phyloP scores from a whole-genome alignment of 1,140 invertebrate species.

The Aleiodes sp. region DNA sequence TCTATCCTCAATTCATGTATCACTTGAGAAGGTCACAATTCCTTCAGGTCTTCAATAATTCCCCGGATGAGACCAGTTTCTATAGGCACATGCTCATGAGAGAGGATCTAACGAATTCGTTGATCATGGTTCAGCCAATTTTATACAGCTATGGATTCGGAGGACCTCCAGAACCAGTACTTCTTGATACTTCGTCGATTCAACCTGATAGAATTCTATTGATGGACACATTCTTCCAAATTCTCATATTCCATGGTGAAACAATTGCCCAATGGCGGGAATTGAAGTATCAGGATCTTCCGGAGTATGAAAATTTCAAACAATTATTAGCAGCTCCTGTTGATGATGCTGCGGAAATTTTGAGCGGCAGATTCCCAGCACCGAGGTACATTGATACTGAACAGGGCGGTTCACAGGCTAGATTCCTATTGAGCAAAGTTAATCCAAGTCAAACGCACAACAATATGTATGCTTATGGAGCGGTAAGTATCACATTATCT shows the following conservation, averaged over 20 bases:
- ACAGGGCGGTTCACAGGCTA: conserved; percentile 95
- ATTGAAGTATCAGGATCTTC: conserved; percentile 93
- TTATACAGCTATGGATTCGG: conserved; percentile 98
- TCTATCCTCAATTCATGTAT: conserved; percentile 99
- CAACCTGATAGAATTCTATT: conserved; percentile 96
- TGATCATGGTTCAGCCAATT: conserved; percentile 99
- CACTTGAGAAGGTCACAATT: conserved; percentile 98
- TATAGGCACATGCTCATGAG: conserved; percentile 98
- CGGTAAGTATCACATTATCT: conserved; percentile 75
- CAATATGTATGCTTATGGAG: conserved; percentile 95
- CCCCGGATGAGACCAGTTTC: conserved; percentile 99
- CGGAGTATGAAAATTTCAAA: conserved; percentile 97
- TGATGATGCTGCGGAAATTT: conserved; percentile 96
- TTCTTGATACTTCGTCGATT: conserved; percentile 97
- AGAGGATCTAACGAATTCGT: conserved; percentile 95
- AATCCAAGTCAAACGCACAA: conserved; percentile 99
- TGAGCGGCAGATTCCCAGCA: conserved; percentile 96
- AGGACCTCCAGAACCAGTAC: conserved; percentile 96
- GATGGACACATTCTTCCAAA: conserved; percentile 99
- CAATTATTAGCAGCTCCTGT: conserved; percentile 95
- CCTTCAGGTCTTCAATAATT: conserved; percentile 99
- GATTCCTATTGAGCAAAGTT: conserved; percentile 98
- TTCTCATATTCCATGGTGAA: conserved; percentile 99
- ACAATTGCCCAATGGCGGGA: conserved; percentile 97
- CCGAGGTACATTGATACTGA: conserved; percentile 99